Evolutionary conservation across 2,797 vertebrate species (phyloP), one percentile per base, ranked within the genome.

Genomic region (Ptychobarbus kaznakovi): DNA sequence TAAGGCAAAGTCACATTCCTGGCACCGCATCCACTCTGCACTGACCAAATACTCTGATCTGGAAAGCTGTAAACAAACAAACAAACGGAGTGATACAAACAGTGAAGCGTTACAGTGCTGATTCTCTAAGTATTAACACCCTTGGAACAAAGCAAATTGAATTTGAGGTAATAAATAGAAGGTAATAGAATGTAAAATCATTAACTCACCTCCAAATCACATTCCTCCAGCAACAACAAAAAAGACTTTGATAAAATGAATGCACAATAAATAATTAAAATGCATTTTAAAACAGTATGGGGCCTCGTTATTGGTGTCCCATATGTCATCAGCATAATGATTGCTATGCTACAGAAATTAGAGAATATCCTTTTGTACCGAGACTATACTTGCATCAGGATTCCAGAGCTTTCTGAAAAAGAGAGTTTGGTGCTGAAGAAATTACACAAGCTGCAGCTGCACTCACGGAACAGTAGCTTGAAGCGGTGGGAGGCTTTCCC

Each of bases 401-500:
- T 35, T 68, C 15, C 44, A 46, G 53, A 86, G 68, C 10, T 35
- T 75, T 86, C 66, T n/a, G 49, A 65, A 44, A 63, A 73, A 20
- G 58, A 75, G 40, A 28, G 65, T 72, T 20, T 51, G 66, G 72
- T 81, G 83, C 38, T 44, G 0, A 78, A 86, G 76, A 87, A 86
- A 83, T 77, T 69, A 83, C 86, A 81, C 40, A 76, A 84, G 87
- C 86, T 90, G 78, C 81, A 88, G 83, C 32, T 32, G 32, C 32
- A 79, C 86, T 72, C 69, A 80, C 61, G 83, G 84, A 87, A 88
- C 90, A 85, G 89, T 90, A 90, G 85, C 86, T 70, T 87, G 77
- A 86, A 91, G 87, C 89, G 88, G 87, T 91, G 25, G 87, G 90
- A 86, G 56, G 87, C 86, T 72, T 79, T 68, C 63, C 90, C 89